Evolutionary conservation across 2,888 invertebrate species (phyloP).

Genomic region (Drosophila affinis): DNA sequence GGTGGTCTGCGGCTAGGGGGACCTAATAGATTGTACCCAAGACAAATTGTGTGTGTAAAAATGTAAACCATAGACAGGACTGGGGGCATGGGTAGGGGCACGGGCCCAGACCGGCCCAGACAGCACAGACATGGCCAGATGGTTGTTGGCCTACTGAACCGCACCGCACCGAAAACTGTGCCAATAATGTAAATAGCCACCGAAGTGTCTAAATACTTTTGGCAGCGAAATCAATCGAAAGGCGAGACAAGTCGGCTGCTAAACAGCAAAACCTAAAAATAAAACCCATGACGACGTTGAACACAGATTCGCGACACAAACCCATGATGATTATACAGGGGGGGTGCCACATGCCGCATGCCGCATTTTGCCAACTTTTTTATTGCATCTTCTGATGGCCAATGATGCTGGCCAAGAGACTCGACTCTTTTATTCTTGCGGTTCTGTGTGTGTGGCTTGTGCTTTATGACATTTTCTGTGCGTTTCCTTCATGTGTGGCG

Average conservation of each 20-base stretch:
- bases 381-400: constrained; percentile 43
- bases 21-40: constrained; percentile 26
- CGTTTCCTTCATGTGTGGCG: constrained; percentile 55
- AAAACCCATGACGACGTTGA: constrained; percentile 40
- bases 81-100: constrained; percentile 1
- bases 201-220: constrained; percentile 35
- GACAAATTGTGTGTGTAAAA: constrained; percentile 26
- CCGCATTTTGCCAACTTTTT: constrained; percentile 39
- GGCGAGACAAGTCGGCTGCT: constrained; percentile 41
- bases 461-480: constrained; percentile 45
- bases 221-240: constrained; percentile 46
- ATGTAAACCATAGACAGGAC: neutral
- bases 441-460: constrained; percentile 21
- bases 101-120: neutral
- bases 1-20: neutral
- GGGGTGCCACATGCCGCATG: constrained; percentile 26
- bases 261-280: constrained; percentile 32
- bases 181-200: constrained; percentile 67
- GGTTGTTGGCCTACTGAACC: constrained; percentile 37
- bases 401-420: constrained; percentile 31
- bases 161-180: constrained; percentile 56
- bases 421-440: constrained; percentile 2
- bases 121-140: constrained; percentile 21
- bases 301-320: constrained; percentile 12
- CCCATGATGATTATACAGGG: constrained; percentile 2